A percentile compares a stretch with the other conserved stretches of the same genome.
These are phyloP conservation scores for Lophotis ruficrista DNA, from an alignment of 2,113 vertebrate genomes.

Conservation along the genomic window DNA sequence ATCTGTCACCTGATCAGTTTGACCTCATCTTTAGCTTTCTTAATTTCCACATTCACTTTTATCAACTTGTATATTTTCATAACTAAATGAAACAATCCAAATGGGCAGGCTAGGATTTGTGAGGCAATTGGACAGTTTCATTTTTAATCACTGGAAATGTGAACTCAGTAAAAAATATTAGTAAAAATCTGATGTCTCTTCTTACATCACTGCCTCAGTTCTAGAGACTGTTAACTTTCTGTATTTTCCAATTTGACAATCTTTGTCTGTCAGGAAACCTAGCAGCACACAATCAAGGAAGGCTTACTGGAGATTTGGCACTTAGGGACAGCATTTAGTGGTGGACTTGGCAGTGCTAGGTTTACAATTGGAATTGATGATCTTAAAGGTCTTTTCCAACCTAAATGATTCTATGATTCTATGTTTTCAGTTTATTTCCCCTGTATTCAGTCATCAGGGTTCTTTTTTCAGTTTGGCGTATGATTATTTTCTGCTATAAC, in stretches of 20 bases:
- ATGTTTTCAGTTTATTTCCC: not conserved
- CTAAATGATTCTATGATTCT: not conserved
- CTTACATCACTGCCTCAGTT: not conserved
- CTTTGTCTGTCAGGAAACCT: not conserved
- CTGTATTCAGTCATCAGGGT: not conserved
- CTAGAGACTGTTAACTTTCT: not conserved
- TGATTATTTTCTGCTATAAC: not conserved
- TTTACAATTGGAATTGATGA: too few species aligned
- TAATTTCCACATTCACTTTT: not conserved
- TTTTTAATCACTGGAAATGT: not conserved
- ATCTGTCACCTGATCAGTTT: not conserved
- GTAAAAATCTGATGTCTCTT: not conserved
- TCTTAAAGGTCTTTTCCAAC: too few species aligned
- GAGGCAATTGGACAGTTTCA: not conserved
- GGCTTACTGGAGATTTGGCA: not conserved
- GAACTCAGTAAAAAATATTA: not conserved
- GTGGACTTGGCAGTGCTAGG: too few species aligned
- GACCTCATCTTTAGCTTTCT: not conserved
- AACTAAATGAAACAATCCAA: not conserved
- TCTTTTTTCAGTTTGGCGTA: not conserved
- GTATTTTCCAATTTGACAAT: not conserved
- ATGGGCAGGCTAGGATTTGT: not conserved
- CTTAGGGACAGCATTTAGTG: too few species aligned
- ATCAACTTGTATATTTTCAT: not conserved
- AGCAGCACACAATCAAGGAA: not conserved